phyloP scores from a whole-genome alignment of 2,888 invertebrate species.

The Acanthoscelides obtectus region DNA sequence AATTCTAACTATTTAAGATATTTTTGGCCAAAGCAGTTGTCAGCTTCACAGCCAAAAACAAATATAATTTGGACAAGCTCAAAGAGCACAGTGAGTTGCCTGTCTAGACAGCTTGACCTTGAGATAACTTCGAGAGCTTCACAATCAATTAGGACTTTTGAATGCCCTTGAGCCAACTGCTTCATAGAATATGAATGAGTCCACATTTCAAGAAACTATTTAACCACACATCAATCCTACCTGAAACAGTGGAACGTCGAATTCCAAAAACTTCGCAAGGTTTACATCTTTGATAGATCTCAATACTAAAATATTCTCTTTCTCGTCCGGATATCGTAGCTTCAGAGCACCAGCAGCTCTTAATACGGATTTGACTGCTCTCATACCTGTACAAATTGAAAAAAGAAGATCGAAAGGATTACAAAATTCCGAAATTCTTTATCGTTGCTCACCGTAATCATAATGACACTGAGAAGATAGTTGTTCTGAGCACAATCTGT shows the following conservation, averaged over 20 bases:
- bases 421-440: no score
- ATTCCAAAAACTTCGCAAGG: constrained; percentile 86
- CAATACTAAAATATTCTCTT: constrained; percentile 80
- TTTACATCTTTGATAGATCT: constrained; percentile 93
- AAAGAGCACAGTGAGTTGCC: no score
- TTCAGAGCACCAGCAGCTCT: constrained; percentile 90
- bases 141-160: no score
- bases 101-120: no score
- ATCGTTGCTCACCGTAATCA: constrained; percentile 69
- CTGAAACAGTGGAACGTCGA: constrained; percentile 83
- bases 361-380: constrained; percentile 91
- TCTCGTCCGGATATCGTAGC: constrained; percentile 80
- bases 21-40: no score
- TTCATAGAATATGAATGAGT: no score
- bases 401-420: background rate
- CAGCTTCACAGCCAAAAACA: no score
- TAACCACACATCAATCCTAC: constrained; percentile 42
- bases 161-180: no score
- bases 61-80: no score
- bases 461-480: constrained; percentile 91
- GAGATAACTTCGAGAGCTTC: no score
- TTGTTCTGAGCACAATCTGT: constrained; percentile 89
- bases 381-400: constrained; percentile 60
- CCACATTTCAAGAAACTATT: no score
- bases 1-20: no score